Base-by-base conservation (phyloP, 30 jellyfish, hydroid and myxozoan species). In the Aurelia coerulea region DNA sequence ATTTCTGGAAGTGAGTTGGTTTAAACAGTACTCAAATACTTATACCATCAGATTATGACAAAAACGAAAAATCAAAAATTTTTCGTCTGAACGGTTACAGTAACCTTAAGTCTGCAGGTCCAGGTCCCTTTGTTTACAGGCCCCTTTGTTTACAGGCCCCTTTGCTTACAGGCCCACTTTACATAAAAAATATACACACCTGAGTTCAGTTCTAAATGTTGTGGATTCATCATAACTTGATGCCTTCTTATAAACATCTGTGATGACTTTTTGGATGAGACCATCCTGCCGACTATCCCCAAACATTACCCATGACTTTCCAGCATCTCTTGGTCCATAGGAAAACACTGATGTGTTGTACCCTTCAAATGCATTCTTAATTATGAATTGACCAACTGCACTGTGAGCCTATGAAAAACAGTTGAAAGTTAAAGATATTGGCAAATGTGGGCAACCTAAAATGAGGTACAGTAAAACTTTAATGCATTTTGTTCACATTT, bases 131-230 rank as follows among this genome's bases (percentile, higher is more conserved):
- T 23, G 29, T 23, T 23, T 23, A 23, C 29, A 23, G 29, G 29
- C 29, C 29, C 29, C 29, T 23, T 23, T 23, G 29, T 23, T 23
- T 23, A 23, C 29, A 23, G 29, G 29, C 29, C 29, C 29, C 29
- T 23, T 23, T 23, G 29, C 0, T 23, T 23, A 23, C 29, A 23
- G 29, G 29, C 29, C 29, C 29, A 23, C 29, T 23, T 35, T 13
- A 23, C 8, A 31, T 7, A 42, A 46, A 19, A 13, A 18, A 4
- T 23, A 0, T 41, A 33, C 62, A 12, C 65, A 95, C 99, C 99
- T 95, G 70, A 95, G 42, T 86, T 95, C 99, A 18, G 97, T 85
- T 64, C 99, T 74, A 62, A 95, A 95, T n/a, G 99, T 90, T 9
- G 99, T 89, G 11, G 94, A 89, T 33, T 65, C 95, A 79, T 80